Conservation (phyloP, 2,113 vertebrate species). For the Oenanthe melanoleuca region DNA sequence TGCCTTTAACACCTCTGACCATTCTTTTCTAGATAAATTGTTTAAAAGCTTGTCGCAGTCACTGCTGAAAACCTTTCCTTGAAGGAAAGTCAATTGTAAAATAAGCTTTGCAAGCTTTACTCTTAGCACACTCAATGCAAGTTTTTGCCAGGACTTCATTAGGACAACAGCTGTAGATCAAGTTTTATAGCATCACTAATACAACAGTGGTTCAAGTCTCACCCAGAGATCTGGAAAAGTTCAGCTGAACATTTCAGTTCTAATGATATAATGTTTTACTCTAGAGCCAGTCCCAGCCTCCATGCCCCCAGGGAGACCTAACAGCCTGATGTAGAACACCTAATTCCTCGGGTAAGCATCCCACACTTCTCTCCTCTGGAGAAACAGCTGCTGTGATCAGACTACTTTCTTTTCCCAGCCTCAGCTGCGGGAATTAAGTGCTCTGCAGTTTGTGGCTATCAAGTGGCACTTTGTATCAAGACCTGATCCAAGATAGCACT, state of each 20-base stretch:
- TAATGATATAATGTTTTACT: neutral
- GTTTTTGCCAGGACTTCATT: neutral
- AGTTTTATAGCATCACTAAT: neutral
- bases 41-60: neutral
- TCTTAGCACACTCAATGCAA: neutral
- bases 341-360: neutral
- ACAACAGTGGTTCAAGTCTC: neutral
- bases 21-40: neutral
- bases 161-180: neutral
- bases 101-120: neutral
- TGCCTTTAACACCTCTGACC: neutral
- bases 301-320: neutral
- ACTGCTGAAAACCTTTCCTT: neutral
- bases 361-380: neutral
- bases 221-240: neutral
- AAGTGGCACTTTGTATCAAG: fast-evolving
- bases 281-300: neutral
- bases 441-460: neutral
- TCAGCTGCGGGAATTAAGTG: neutral
- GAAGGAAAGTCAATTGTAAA: neutral
- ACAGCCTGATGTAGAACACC: neutral
- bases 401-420: neutral
- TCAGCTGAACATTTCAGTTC: neutral
- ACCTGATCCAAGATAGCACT: neutral
- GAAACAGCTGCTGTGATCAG: neutral